Percentiles rank a stretch among this genome's conserved stretches.
Conservation (phyloP, 2,888 invertebrate species). For the Cephalotes varians region DNA sequence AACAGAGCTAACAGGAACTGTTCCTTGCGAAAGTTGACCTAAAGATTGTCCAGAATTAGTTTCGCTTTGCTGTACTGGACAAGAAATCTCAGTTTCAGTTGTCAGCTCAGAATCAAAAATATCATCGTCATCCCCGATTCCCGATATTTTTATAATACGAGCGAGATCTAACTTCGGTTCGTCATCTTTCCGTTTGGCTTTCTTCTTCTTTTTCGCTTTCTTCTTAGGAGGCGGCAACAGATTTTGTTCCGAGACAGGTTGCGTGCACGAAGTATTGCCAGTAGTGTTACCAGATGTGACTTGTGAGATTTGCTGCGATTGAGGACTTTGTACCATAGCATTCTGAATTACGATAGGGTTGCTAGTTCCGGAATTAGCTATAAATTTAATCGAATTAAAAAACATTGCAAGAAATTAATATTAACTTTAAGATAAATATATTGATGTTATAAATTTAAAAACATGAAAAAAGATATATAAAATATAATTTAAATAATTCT, state of each 20-base stretch:
- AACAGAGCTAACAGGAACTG: conserved; percentile 68
- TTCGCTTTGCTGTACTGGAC: conserved; percentile 74
- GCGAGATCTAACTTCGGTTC: conserved; percentile 89
- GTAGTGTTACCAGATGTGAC: conserved; percentile 74
- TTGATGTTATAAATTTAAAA: neutral
- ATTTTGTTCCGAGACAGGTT: conserved; percentile 83
- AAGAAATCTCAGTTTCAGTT: conserved; percentile 77
- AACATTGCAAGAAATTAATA: conserved; percentile 12
- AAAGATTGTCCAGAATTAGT: conserved; percentile 74
- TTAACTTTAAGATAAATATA: neutral
- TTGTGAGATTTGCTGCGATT: conserved; percentile 83
- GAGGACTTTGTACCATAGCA: conserved; percentile 84
- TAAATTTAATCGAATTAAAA: conserved; percentile 44
- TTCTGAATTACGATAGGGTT: conserved; percentile 85
- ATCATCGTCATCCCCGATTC: conserved; percentile 90
- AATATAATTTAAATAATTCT: conserved; percentile 2
- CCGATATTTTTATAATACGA: conserved; percentile 91
- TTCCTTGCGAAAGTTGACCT: conserved; percentile 66
- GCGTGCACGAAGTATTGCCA: conserved; percentile 76
- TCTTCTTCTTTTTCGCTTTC: conserved; percentile 87
- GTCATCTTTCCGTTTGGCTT: conserved; percentile 86
- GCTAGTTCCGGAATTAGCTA: conserved; percentile 81
- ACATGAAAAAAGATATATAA: neutral
- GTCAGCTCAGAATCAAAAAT: conserved; percentile 85
- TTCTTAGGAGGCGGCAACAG: conserved; percentile 86